Evolutionary conservation across 2,888 invertebrate species (phyloP), one percentile per base, ranked within the genome.

Genomic region (Abscondita cerata): DNA sequence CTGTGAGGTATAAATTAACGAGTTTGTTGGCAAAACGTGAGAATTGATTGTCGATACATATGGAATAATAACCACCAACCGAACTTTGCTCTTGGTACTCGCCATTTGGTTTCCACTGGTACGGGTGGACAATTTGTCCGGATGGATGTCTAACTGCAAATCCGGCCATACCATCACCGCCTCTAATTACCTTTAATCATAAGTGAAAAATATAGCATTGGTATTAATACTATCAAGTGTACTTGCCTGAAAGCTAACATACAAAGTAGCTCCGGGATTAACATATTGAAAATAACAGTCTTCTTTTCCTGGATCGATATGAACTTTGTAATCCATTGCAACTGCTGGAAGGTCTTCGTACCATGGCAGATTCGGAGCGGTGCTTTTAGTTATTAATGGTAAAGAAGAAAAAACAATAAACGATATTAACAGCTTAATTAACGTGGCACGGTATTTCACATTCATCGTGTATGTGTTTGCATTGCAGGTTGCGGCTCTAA

Each of bases 271-370:
- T 54, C 94, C 94, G 57, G 91, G 88, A 74, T 95, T 92, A 61
- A 96, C 95, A 83, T 92, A 95, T 83, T 97, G 96, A 80, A 88
- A 95, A 81, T 96, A 97, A 81, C 97, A 97, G 76, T 97, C 96
- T 81, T 96, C 96, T 77, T 89, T 90, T 59, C 96, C 95, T n/a
- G 96, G 93, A 74, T 95, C 95, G 65, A 97, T 89, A 80, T 96
- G 93, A 33, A 97, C 92, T 82, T 96, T 96, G 78, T 97, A 97
- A 78, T 96, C 96, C 91, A 96, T 95, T 1, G 95, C 93, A 31
- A 95, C 94, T 8, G 96, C 96, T 9, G 96, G 96, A 58, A 93
- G 81, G 70, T 89, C 89, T 80, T 93, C 93, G 79, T 93, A 93
- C 92, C 92, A 93, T 77, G 91, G 91, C 71, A 86, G 83, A 34